Percentiles rank a stretch among this genome's conserved stretches.
These are phyloP conservation scores for Muscina levida DNA, from an alignment of 2,888 invertebrate species.

Conservation along the genomic window DNA sequence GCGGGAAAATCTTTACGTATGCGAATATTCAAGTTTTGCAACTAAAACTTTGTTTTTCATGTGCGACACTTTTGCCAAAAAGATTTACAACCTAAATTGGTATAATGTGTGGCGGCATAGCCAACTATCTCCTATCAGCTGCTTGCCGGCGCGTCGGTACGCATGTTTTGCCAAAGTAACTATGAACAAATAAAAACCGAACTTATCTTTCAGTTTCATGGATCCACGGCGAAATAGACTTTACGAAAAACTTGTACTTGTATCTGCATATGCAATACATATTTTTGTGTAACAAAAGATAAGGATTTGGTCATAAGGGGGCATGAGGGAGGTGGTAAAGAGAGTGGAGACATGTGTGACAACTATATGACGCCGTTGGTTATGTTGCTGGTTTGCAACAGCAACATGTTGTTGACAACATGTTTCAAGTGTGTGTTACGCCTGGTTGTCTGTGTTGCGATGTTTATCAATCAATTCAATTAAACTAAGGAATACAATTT, in stretches of 20 bases:
- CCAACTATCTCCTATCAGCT: neutral
- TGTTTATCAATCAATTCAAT: conserved; percentile 1
- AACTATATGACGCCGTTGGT: neutral
- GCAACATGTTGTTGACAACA: conserved; percentile 48
- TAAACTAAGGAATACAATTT: too few relatives aligned
- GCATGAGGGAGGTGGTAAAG: neutral
- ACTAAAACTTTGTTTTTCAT: conserved; percentile 1
- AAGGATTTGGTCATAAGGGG: too few relatives aligned
- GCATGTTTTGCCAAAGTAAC: neutral
- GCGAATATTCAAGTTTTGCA: conserved; percentile 35
- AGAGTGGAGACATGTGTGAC: neutral
- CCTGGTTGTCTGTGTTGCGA: conserved; percentile 11
- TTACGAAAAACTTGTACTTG: neutral
- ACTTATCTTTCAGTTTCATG: neutral
- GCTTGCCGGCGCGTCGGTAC: neutral
- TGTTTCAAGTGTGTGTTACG: conserved; percentile 33
- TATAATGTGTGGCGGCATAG: neutral
- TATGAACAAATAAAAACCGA: neutral
- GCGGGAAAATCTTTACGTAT: neutral
- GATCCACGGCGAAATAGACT: neutral
- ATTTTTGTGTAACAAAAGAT: conserved; percentile 47
- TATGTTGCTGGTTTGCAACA: conserved; percentile 17
- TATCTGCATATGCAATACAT: conserved; percentile 19
- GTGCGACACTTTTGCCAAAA: conserved; percentile 31
- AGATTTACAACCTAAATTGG: conserved; percentile 8